Conservation (phyloP, 2,113 vertebrate genomes). For the Nannospalax galili region DNA sequence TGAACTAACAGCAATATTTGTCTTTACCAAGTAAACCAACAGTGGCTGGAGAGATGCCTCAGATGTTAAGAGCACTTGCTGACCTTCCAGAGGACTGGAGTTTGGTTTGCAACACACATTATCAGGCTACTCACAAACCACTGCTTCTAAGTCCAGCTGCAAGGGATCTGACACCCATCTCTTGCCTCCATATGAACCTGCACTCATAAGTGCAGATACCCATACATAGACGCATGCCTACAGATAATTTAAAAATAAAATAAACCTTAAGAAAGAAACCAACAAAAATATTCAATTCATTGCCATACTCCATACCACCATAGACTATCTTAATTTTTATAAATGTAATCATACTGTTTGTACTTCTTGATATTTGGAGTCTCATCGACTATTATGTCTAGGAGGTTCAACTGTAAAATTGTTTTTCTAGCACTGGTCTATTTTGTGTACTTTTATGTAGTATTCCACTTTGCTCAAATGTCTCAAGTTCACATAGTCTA, state of each 20-base stretch:
- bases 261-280: not conserved
- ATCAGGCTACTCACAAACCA: not conserved
- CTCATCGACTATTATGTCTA: not conserved
- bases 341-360: not conserved
- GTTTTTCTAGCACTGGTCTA: not conserved
- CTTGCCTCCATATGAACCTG: not conserved
- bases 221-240: not conserved
- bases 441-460: not conserved
- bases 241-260: not conserved
- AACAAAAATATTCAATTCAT: not conserved
- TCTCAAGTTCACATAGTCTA: not conserved
- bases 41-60: not conserved
- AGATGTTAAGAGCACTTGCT: not conserved
- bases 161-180: fast-evolving
- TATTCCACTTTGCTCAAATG: not conserved
- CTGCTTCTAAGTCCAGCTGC: not conserved
- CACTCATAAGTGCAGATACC: not conserved
- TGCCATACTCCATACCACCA: not conserved
- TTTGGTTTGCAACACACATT: not conserved
- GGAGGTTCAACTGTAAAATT: not conserved
- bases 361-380: not conserved
- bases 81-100: too few species aligned
- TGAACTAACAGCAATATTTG: not conserved
- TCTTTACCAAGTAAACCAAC: not conserved
- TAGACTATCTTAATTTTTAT: not conserved